Percentiles rank a stretch among this genome's conserved stretches.
phyloP scores from a whole-genome alignment of 2,888 invertebrate genomes.

The Lasioglossum zephyrum region DNA sequence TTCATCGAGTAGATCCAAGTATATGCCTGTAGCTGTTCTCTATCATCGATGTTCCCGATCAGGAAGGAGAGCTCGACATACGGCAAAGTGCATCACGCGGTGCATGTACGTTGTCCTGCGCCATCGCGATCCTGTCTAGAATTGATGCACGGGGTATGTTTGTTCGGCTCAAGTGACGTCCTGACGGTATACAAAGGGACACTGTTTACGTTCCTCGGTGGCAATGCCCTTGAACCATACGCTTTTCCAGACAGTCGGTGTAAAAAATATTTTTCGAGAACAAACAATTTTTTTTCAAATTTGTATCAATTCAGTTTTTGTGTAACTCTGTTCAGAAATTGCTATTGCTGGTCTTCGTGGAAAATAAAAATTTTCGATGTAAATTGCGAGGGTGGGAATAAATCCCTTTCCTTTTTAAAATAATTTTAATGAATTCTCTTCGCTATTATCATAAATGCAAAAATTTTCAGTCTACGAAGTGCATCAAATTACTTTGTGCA shows the following conservation, averaged over 20 bases:
- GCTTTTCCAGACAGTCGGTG: neutral
- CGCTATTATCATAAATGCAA: too few relatives aligned
- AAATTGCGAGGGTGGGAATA: too few relatives aligned
- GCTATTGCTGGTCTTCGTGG: too few relatives aligned
- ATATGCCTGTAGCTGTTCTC: constrained; percentile 33
- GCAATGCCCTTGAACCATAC: neutral
- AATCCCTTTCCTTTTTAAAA: neutral
- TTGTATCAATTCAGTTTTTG: too few relatives aligned
- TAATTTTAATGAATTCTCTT: too few relatives aligned
- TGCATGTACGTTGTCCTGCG: constrained; percentile 41
- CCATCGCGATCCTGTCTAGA: constrained; percentile 34
- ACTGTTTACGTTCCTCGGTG: neutral
- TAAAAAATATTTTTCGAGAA: neutral
- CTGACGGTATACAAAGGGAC: neutral
- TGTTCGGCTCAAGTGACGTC: neutral
- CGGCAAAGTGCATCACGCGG: constrained; percentile 44
- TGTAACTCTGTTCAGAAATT: too few relatives aligned
- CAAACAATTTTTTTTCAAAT: too few relatives aligned
- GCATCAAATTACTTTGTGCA: too few relatives aligned
- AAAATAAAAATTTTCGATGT: too few relatives aligned
- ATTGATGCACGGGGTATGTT: constrained; percentile 19
- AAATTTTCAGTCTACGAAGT: too few relatives aligned
- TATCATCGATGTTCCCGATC: constrained; percentile 59
- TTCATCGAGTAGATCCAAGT: constrained; percentile 51
- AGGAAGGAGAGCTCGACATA: constrained; percentile 55